Base-by-base conservation (phyloP, 2,113 vertebrate species). In the Arenaria interpres region DNA sequence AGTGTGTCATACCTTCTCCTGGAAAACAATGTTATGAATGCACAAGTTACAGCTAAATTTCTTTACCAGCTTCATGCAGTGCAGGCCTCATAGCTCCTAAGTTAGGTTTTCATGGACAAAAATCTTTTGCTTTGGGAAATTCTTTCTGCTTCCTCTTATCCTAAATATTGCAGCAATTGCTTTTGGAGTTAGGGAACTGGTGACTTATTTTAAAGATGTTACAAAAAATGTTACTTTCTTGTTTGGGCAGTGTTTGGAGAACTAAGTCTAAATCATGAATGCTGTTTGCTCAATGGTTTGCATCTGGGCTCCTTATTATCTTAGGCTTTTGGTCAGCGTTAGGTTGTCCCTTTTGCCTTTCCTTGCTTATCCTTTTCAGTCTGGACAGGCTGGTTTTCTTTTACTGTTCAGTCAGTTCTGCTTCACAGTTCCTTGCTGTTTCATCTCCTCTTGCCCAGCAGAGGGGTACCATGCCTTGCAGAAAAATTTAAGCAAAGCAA, bases 371-470 rank as follows among this genome's bases (percentile, higher is more conserved):
- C 6, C 7, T 39, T 81, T 71, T 45, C 39, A n/a, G 35, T n/a
- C 30, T 43, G 41, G 27, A 35, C 41, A 56, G 83, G 9, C 32
- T 69, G 21, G 9, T 54, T 81, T 64, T 30, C 9, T 64, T 62
- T 24, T 46, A 22, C 57, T 77, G 15, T 68, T 85, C 75, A 28
- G 27, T 37, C 57, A 30, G 64, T 28, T 94, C 75, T 64, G 27
- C 30, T 72, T 90, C 50, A 12, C 2, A 1, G 33, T 23, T 86
- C 39, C 35, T 72, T 90, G 46, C 67, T 77, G 90, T 64, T 89
- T 17, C 41, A 14, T 82, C 86, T 88, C 4, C 30, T 90, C 37
- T 95, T 85, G 90, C 57, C 94, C 94, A 92, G 90, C 73, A 97
- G 96, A 91, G 80, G 90, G 94, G 21, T 92, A 30, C 63, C 68